Base-by-base conservation (phyloP, 2,113 vertebrate genomes). In the Actenoides hombroni region DNA sequence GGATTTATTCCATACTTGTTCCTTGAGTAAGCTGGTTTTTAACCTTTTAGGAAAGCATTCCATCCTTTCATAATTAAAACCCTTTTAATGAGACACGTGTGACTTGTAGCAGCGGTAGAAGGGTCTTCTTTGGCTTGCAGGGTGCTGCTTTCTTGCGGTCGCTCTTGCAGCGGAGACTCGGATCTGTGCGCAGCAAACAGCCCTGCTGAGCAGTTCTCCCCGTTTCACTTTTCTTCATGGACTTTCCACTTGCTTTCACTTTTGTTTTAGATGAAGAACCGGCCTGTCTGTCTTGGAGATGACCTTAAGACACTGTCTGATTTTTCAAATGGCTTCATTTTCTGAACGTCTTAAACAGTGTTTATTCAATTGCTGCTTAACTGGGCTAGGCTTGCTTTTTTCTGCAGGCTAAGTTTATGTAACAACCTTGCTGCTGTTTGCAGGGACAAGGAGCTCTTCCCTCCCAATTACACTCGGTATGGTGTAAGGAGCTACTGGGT, bases 51-150 rank as follows among this genome's bases (percentile, higher is more conserved):
- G 51, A 29, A 85, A 89, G 31, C 49, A 25, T 37, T 74, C n/a
- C 16, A 33, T 82, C 21, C 40, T 67, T 84, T 70, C 12, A 1
- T 51, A 6, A 17, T 63, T 53, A 19, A 61, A 78, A 26, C 13
- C 3, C 5, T 67, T 77, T 19, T 14, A 42, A 5, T 35, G 69
- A 42, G n/a, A 13, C 20, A 2, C 0, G 0, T 13, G 42, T 68
- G 57, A 9, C 31, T 57, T 35, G 71, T 42, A 77, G 81, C 73
- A 57, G 44, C 8, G 64, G 6, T 31, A 3, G 44, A 16, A 0
- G 10, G 63, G 5, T 3, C 40, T 61, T n/a, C 18, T 83, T 46
- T 56, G 74, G 20, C 46, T 80, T 35, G 35, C 83, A 88, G 33
- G 1, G 42, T 49, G 23, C 65, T 83, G 6, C 33, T 48, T n/a